Base-by-base conservation (phyloP, 2,113 vertebrate genomes). In the Heteronetta atricapilla region DNA sequence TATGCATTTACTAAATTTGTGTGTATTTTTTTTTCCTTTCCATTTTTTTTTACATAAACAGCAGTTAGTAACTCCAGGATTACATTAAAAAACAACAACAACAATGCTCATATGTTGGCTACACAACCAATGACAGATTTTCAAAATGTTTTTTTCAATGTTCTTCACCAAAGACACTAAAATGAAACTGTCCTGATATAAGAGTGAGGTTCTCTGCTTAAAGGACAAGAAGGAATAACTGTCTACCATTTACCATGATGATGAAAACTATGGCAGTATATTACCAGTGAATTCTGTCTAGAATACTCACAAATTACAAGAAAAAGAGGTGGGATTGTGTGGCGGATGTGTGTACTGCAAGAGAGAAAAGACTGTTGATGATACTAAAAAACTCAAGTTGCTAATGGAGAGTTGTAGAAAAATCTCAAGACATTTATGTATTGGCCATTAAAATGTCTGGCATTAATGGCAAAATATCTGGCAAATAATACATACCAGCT, bases 31-130 rank as follows among this genome's bases (percentile, higher is more conserved):
- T 48, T 48, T 48, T 20, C 42, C 18, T 14, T 33, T 53, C 23
- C 26, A 75, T 16, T 52, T 94, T 90, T 90, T 88, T 68, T 68
- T 88, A 73, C 67, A 86, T 53, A 91, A 93, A 86, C 11, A 88
- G 82, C 68, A 80, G 72, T 90, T 81, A 80, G 76, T 33, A 95
- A 86, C 76, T 90, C 82, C 42, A 90, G 53, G 60, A 77, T 48
- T 44, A 64, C 33, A 72, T 70, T 40, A 16, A 10, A 17, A 50
- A 48, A 48, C 21, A 50, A 50, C 48, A 23, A 23, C 48, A 50
- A 33, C 34, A 48, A 13, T 69, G 28, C 25, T 91, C 13, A 12
- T 63, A 38, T 67, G 46, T 50, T 74, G 44, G 50, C 40, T 88
- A 50, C 13, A 33, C 2, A 53, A 34, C 7, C 7, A 28, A 52